Base-by-base conservation (phyloP, 2,797 vertebrate genomes). In the Sebastes elongatus region DNA sequence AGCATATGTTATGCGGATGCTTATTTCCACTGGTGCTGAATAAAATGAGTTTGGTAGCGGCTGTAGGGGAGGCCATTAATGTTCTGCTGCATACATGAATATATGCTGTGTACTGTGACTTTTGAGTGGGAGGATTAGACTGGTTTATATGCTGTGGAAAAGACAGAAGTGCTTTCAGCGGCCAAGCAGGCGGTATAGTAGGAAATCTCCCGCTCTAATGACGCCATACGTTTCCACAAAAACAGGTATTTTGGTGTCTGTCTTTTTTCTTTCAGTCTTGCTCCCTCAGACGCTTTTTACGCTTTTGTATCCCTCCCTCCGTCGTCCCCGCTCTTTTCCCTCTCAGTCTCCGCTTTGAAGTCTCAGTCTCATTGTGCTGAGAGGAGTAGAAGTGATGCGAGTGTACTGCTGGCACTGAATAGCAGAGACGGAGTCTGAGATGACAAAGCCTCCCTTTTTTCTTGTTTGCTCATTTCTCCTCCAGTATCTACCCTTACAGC, bases 291-390 rank as follows among this genome's bases (percentile, higher is more conserved):
- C 5, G 27, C 78, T 86, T 81, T 81, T 79, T 66, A 65, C 14
- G 25, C 80, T 76, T 82, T 76, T 83, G 73, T 90, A 67, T 76
- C 65, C 70, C 63, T 76, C 78, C 46, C 30, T 80, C 52, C 6
- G 4, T 81, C 30, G 49, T 10, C 62, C 72, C 74, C 62, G 10
- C 56, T 64, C 18, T 49, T 7, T 72, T 76, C 62, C 46, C 76
- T 86, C 87, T 85, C 76, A 59, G 66, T 83, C 76, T 62, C 52
- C 0, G 30, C 92, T 95, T 94, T 94, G 91, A 94, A 91, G 90
- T 94, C 76, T 87, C 69, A 7, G 82, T 85, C 87, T 90, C 86
- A 91, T 93, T 93, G 85, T 89, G 79, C 82, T 81, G 80, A 81
- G 82, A 89, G 81, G 64, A 89, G 49, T 82, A 68, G 88, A 91